Base-by-base conservation (phyloP, 2,888 invertebrate species). In the Acleris literana region DNA sequence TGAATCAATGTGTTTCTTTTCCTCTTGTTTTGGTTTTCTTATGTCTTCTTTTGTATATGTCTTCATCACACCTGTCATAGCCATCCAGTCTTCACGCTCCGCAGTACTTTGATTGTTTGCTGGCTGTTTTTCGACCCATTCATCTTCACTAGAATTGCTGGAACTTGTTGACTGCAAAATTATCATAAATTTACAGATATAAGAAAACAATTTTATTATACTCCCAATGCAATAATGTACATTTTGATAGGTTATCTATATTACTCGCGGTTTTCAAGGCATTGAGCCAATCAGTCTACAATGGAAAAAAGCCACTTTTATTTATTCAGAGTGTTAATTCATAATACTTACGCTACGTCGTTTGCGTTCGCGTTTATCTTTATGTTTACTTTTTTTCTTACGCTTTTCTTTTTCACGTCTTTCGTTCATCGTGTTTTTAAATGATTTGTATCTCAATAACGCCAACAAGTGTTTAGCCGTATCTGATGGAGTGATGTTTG, bases 21-120 rank as follows among this genome's bases (percentile, higher is more conserved):
- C 84, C 72, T 91, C 91, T 64, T 93, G 89, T 57, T 93, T 90
- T 57, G 88, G 86, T 71, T 93, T 89, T 20, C 88, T 92, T 7
- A 90, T 81, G 53, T 93, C 92, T 5, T 91, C 85, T 74, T 89
- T 91, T 20, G 88, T 85, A 71, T 84, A 93, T 5, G 93, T 93
- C 74, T 88, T 90, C 17, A 92, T 71, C 76, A 87, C 81, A 48
- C 93, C 93, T 13, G 95, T 93, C 79, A 95, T 92, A 44, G 94
- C 94, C 96, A 97, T 97, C 97, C 97, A 97, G 76, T 95, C 95
- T 58, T 97, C 97, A 64, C 96, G 93, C 75, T 93, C 83, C 20
- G 72, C 54, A 48, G 55, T 33, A 17, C 72, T 74, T 58, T 63
- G 70, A 52, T 72, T 70, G 54, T 68, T 71, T 63, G 63, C 55